Evolutionary conservation across 2,113 vertebrate species (phyloP).

Genomic region (Canis aureus): DNA sequence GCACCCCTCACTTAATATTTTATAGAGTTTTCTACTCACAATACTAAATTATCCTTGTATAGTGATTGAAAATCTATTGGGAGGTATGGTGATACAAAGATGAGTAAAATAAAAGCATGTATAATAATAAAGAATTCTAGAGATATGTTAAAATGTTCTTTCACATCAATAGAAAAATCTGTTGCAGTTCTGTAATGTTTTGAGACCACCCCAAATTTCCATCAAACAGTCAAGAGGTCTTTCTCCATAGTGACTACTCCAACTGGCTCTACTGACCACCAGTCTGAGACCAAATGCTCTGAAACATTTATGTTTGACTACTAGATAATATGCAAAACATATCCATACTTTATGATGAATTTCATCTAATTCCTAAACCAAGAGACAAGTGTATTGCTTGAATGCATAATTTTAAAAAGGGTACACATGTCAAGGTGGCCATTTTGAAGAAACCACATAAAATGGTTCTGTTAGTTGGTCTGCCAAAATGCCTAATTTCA

Average conservation of each 20-base stretch:
- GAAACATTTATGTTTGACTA: neutral
- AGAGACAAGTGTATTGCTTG: neutral
- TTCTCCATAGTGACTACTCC: neutral
- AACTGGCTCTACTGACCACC: neutral
- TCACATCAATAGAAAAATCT: neutral
- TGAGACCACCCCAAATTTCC: neutral
- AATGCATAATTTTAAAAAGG: neutral
- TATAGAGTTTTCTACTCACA: neutral
- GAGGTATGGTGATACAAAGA: neutral
- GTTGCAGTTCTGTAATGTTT: neutral
- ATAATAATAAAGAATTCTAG: neutral
- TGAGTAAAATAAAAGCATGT: neutral
- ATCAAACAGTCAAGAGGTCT: neutral
- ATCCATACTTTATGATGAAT: neutral
- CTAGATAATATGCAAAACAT: neutral
- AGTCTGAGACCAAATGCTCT: neutral
- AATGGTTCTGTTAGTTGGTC: neutral
- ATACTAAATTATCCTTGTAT: neutral
- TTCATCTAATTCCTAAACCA: neutral
- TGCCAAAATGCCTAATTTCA: neutral
- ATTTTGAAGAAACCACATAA: neutral
- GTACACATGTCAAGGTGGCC: fast-evolving
- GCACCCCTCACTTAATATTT: neutral
- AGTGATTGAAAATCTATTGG: neutral
- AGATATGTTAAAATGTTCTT: neutral